Base-by-base conservation (phyloP, 2,797 vertebrate species). In the Heterohyrax brucei region DNA sequence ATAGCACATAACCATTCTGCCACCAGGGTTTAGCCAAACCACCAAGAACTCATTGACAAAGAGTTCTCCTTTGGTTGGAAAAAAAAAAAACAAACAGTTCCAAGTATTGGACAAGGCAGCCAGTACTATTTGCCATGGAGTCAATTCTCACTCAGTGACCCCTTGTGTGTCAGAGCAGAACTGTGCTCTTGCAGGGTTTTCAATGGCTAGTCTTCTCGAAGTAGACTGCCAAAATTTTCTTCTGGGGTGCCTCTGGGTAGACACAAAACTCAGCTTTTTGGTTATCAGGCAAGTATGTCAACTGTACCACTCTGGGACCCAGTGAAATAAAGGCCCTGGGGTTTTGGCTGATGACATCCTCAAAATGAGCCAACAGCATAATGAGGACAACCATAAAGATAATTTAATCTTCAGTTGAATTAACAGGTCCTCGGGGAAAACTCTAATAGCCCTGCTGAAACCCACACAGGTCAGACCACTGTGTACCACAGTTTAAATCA, bases 281-380 rank as follows among this genome's bases (percentile, higher is more conserved):
- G 70, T 73, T 22, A 44, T 33, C 26, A 33, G 33, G 6, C 70
- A 39, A 72, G 16, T 6, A 19, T 70, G 53, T 56, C 4, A 56
- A 56, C 53, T 56, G 16, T 18, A 7, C n/a, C 16, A n/a, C 9
- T 33, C 70, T 9, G 70, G 70, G 70, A 44, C 33, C 76, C 10
- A 4, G 79, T 79, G 81, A 80, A 88, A 75, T 70, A 44, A 84
- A 91, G 78, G 39, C 78, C 62, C 70, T 82, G 70, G 56, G 56
- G 75, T 76, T 79, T 75, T 56, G 30, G 73, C 7, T 86, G 28
- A 70, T 30, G 77, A 62, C 81, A 76, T 6, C 96, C 53, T 83
- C 80, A 81, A 85, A 93, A 59, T 39, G 59, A 96, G 68, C 22
- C 79, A 82, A 68, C 7, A 59, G 62, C 86, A 88, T 81, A 77